Base-by-base conservation (phyloP, 2,797 vertebrate genomes). In the Pangasius djambal region DNA sequence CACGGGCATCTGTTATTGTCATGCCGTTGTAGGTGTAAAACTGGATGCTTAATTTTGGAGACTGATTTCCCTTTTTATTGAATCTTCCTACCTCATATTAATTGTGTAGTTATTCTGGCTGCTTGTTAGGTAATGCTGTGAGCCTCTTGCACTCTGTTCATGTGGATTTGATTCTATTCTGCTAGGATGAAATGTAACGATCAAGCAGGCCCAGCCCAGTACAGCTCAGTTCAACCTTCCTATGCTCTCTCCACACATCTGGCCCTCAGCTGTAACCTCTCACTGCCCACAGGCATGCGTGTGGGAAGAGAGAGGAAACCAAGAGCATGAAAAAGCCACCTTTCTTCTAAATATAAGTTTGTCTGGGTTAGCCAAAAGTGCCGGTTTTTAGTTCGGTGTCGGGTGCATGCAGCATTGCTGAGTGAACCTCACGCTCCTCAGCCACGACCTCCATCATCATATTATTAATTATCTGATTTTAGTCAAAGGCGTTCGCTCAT, bases 331-430 rank as follows among this genome's bases (percentile, higher is more conserved):
- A 94, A 95, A 94, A 94, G 94, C 91, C 92, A 93, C 93, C 94
- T 93, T 93, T 91, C 79, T 94, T 95, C 95, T 96, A 96, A 96
- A 96, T 96, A 96, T 96, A 96, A 95, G 92, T 70, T 93, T 90
- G 92, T 93, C 90, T 92, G 94, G 93, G 92, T 95, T 93, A 93
- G 94, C 95, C 95, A 96, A 95, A 95, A 96, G 94, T 94, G 92
- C 93, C 28, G 90, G 91, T 93, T 90, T 95, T 93, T 94, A 94
- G 92, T 91, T 90, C 70, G 4, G 83, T 91, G 86, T 92, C 93
- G 82, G 95, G 95, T 96, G 94, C 95, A 92, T 93, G 92, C 88
- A 89, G 90, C 90, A 92, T 92, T 92, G 88, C 91, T 92, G 91
- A 82, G 74, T 93, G 83, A 91, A 92, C 93, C 82, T 87, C 79